A percentile compares a stretch with the other conserved stretches of the same genome.
Evolutionary conservation across 2,797 vertebrate genomes (phyloP).

Genomic region (Ciconia nigra): DNA sequence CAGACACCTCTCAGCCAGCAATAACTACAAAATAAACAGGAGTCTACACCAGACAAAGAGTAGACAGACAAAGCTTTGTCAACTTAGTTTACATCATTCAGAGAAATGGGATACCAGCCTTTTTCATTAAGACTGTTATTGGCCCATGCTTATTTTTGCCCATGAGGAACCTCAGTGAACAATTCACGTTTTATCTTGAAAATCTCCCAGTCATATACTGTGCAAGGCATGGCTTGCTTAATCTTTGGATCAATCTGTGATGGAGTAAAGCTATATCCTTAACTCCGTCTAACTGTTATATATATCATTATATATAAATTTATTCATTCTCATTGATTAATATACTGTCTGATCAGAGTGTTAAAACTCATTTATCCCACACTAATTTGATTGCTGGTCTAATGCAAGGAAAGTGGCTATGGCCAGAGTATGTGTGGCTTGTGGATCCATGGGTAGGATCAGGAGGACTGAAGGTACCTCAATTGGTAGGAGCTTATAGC

Average conservation of each 20-base stretch:
- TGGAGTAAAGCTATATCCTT: not conserved
- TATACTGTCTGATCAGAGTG: not conserved
- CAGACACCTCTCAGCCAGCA: not conserved
- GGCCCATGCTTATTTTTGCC: not conserved
- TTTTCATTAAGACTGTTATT: not conserved
- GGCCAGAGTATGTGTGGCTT: not conserved
- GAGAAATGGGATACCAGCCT: not conserved
- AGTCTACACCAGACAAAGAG: not conserved
- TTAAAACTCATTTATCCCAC: not conserved
- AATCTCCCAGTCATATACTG: not conserved
- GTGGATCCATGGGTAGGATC: too few species aligned
- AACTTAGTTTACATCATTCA: not conserved
- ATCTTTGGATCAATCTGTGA: not conserved
- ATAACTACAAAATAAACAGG: not conserved
- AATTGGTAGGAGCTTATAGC: rapidly evolving
- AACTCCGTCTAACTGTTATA: not conserved
- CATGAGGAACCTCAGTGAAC: not conserved
- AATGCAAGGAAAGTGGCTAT: not conserved
- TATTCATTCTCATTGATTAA: not conserved
- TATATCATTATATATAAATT: not conserved
- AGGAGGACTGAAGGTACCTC: not conserved
- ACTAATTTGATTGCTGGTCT: not conserved
- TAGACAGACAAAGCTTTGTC: not conserved
- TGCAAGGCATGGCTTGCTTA: not conserved
- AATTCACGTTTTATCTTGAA: not conserved